A percentile compares a stretch with the other conserved stretches of the same genome.
These are phyloP conservation scores for Panthera uncia DNA, from an alignment of 2,113 vertebrate species.

Conservation along the genomic window DNA sequence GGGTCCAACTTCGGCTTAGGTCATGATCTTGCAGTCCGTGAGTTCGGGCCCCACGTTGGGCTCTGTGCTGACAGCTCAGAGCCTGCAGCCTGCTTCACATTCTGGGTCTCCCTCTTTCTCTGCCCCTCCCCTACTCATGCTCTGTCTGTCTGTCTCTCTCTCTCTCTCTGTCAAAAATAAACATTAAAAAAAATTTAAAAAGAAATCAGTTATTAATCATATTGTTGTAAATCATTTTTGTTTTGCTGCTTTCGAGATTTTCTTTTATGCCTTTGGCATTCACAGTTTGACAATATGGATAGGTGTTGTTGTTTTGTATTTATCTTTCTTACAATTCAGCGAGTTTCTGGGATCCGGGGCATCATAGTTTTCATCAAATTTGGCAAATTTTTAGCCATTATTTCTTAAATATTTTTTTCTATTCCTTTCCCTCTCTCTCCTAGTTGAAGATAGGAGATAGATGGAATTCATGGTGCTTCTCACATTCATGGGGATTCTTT, in stretches of 20 bases:
- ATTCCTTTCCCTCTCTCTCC: not conserved
- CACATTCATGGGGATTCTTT: not conserved
- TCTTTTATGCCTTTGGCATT: not conserved
- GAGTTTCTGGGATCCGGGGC: not conserved
- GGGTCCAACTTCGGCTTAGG: too few species aligned
- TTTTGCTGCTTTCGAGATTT: not conserved
- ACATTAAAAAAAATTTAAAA: too few species aligned
- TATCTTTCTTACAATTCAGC: not conserved
- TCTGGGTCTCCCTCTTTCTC: too few species aligned
- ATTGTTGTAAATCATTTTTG: not conserved
- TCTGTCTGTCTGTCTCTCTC: too few species aligned
- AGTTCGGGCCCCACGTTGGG: accelerated
- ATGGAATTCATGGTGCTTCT: not conserved
- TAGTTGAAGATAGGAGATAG: not conserved
- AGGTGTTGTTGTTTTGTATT: not conserved
- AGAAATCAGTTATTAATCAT: not conserved
- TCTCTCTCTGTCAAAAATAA: too few species aligned
- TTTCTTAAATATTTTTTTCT: not conserved
- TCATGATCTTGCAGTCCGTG: too few species aligned
- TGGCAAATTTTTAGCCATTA: not conserved
- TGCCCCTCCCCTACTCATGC: too few species aligned
- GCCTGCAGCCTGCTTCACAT: too few species aligned
- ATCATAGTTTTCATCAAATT: not conserved
- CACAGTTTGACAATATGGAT: not conserved
- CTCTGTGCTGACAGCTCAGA: too few species aligned